Conservation (phyloP, 2,113 vertebrate genomes). For the Parotia lawesii region DNA sequence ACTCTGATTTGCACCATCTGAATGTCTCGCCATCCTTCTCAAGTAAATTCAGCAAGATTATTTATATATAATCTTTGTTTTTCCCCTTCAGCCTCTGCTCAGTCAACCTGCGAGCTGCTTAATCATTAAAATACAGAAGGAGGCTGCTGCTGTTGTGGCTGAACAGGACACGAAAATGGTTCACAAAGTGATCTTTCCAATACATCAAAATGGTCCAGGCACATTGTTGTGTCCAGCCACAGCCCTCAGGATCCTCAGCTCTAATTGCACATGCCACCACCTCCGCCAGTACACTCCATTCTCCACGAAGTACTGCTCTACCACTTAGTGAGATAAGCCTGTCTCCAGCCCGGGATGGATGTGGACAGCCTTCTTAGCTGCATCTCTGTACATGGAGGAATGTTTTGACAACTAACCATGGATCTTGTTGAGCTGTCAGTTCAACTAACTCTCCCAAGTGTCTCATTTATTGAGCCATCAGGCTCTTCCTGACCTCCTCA, state of each 20-base stretch:
- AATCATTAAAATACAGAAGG: constrained; percentile 5
- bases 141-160: not conserved
- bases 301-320: not conserved
- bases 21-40: constrained; percentile 7
- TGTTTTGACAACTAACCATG: constrained; percentile 44
- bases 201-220: not conserved
- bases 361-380: not conserved
- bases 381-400: not conserved
- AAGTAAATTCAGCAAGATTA: constrained; percentile 26
- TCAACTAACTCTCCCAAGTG: not conserved
- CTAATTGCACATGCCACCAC: not conserved
- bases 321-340: not conserved
- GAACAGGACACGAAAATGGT: rapidly evolving
- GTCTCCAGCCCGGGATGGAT: not conserved
- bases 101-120: not conserved
- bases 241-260: not conserved
- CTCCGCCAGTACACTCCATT: not conserved
- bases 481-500: not conserved
- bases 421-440: constrained; percentile 20
- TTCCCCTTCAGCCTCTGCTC: not conserved
- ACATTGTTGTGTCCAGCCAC: not conserved
- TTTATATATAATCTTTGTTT: not conserved
- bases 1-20: not conserved
- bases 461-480: constrained; percentile 26
- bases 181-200: not conserved